Evolutionary conservation across 2,888 invertebrate species (phyloP), one percentile per base, ranked within the genome.

Genomic region (Xanthia icteritia): DNA sequence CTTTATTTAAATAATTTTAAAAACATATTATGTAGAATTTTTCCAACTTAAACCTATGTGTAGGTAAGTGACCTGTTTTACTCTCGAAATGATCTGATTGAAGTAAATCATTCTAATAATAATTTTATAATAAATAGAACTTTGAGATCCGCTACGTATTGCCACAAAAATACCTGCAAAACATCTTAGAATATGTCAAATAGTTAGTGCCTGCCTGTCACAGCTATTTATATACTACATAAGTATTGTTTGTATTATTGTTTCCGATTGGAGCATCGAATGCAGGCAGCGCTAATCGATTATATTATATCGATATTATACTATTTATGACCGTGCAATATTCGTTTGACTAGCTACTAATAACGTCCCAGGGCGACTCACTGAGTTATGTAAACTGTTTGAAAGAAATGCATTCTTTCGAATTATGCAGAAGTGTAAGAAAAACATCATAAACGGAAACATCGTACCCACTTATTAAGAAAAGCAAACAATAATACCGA

Each of bases 221-320:
- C 15, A 42, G 51, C 6, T 60, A n/a, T 51, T 20, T 56, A 9
- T 76, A 39, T 4, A 74, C 76, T 9, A 48, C 9, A 27, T 58
- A 63, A 27, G 23, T 48, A 56, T n/a, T 17, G 15, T 54, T 60
- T n/a, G n/a, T 51, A 48, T 65, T 70, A 65, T 69, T 45, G 17
- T 56, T 54, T 65, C 51, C 65, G 78, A 75, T 73, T 72, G 75
- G 58, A 71, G 78, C 75, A 72, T 71, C 66, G 61, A 76, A 60
- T 73, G 81, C 54, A 65, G n/a, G 31, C 67, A 61, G 17, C 31
- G 42, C 72, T 60, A 82, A 86, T 87, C 86, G 69, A 86, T 87
- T 79, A 66, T 56, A 71, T 68, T 60, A 63, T 70, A 73, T 82
- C 69, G 56, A 58, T 69, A 80, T 61, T 73, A n/a, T n/a, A 72